Evolutionary conservation across 2,888 invertebrate genomes (phyloP).

Genomic region (Dryobotodes eremita): DNA sequence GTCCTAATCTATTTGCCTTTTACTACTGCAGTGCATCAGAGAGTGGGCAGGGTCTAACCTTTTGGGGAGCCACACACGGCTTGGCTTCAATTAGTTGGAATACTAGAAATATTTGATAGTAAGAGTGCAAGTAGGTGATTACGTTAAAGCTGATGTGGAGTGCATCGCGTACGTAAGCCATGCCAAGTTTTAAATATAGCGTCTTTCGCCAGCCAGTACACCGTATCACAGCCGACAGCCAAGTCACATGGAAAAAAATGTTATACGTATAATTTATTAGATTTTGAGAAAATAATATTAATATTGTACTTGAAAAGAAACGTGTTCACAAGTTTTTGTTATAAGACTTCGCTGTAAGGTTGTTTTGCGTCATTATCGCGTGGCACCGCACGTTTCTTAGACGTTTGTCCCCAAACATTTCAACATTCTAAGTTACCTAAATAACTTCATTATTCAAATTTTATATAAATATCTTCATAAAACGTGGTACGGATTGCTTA

Average conservation of each 20-base stretch:
- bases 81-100: conserved; percentile 36
- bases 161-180: conserved; percentile 70
- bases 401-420: not conserved
- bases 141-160: conserved; percentile 71
- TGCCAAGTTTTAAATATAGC: conserved; percentile 87
- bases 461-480: not conserved
- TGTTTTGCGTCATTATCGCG: not conserved
- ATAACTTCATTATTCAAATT: too few relatives aligned
- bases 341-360: conserved; percentile 3
- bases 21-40: not conserved
- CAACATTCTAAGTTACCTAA: not conserved
- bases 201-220: conserved; percentile 74
- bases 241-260: conserved; percentile 79
- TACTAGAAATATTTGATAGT: conserved; percentile 59
- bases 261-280: conserved; percentile 45
- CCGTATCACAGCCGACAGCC: conserved; percentile 77
- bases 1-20: not conserved
- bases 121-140: conserved; percentile 70
- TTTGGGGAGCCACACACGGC: conserved; percentile 1
- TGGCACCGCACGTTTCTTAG: not conserved
- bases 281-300: conserved; percentile 23
- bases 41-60: conserved; percentile 8
- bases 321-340: not conserved
- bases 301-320: conserved; percentile 8
- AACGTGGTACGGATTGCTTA: not conserved